A percentile compares a stretch with the other conserved stretches of the same genome.
phyloP scores from a whole-genome alignment of 2,888 invertebrate species.

The Gasteruption jaculator region DNA sequence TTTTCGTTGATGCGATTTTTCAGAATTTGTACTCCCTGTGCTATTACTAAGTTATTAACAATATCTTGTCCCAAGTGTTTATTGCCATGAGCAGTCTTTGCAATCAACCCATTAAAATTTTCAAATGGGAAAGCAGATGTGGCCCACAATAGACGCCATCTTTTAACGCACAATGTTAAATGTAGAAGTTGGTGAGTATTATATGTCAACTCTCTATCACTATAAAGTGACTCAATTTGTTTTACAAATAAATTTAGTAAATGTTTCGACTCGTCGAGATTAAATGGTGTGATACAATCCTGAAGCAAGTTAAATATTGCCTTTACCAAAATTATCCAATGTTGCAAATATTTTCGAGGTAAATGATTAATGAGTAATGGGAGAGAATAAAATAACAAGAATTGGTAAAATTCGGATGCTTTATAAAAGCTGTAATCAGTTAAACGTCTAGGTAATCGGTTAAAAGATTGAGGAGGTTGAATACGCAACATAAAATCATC shows the following conservation, averaged over 20 bases:
- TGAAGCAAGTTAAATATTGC: constrained; percentile 21
- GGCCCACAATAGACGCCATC: constrained; percentile 30
- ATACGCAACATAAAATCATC: constrained; percentile 18
- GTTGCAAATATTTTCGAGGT: constrained; percentile 22
- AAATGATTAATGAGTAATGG: constrained; percentile 20
- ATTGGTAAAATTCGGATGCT: constrained; percentile 25
- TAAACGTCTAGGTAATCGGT: constrained; percentile 19
- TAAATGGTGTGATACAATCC: constrained; percentile 15
- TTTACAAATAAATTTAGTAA: constrained; percentile 25
- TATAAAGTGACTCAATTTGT: constrained; percentile 19
- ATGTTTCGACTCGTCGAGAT: constrained; percentile 19
- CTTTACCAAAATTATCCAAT: constrained; percentile 26
- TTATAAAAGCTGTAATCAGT: constrained; percentile 20
- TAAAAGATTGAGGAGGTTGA: constrained; percentile 23
- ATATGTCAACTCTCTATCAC: constrained; percentile 22
- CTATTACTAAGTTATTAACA: constrained; percentile 20
- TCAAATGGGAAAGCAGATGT: constrained; percentile 28
- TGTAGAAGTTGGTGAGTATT: constrained; percentile 28
- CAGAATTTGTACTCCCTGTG: constrained; percentile 21
- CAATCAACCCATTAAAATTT: constrained; percentile 26
- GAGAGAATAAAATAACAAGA: constrained; percentile 26
- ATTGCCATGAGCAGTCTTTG: constrained; percentile 23
- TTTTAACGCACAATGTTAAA: constrained; percentile 20
- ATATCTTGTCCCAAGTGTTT: constrained; percentile 24
- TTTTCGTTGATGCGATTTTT: too few species aligned